Percentiles rank a stretch among this genome's conserved stretches.
Evolutionary conservation across 2,888 invertebrate species (phyloP).

Genomic region (Eupithecia pulchellata): DNA sequence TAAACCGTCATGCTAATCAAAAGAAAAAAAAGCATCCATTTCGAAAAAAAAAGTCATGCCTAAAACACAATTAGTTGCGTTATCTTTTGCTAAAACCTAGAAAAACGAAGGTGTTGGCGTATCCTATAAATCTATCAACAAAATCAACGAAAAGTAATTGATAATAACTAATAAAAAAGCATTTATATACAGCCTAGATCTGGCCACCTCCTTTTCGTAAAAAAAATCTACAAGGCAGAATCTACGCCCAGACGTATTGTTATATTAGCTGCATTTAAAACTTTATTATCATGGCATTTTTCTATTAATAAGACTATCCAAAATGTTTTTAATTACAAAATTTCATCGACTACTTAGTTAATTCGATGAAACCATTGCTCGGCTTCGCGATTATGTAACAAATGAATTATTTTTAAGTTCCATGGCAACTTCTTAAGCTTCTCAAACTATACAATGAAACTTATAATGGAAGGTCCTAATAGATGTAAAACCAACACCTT

Average conservation of each 20-base stretch:
- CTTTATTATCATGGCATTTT: background rate
- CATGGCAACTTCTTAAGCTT: background rate
- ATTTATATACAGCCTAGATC: slow-evolving; percentile 9
- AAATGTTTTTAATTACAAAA: background rate
- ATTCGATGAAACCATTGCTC: background rate
- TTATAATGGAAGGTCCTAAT: slow-evolving; percentile 2
- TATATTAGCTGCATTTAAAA: background rate
- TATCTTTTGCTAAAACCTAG: slow-evolving; percentile 33
- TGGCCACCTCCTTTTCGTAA: background rate
- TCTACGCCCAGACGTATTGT: background rate
- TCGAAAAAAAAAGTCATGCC: slow-evolving; percentile 43
- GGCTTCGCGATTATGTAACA: background rate
- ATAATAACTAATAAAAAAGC: background rate
- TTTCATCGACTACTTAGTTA: background rate
- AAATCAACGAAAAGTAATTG: background rate
- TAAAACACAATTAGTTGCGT: slow-evolving; percentile 34
- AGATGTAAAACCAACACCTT: slow-evolving; percentile 40
- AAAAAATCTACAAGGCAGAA: background rate
- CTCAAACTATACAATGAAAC: background rate
- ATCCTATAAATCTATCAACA: background rate
- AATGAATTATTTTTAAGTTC: background rate
- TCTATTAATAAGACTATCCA: background rate
- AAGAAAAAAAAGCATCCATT: slow-evolving; percentile 41
- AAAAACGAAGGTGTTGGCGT: slow-evolving; percentile 46
- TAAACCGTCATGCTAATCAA: slow-evolving; percentile 44